Conservation (phyloP, 2,888 invertebrate species). For the Caenorhabditis afra region DNA sequence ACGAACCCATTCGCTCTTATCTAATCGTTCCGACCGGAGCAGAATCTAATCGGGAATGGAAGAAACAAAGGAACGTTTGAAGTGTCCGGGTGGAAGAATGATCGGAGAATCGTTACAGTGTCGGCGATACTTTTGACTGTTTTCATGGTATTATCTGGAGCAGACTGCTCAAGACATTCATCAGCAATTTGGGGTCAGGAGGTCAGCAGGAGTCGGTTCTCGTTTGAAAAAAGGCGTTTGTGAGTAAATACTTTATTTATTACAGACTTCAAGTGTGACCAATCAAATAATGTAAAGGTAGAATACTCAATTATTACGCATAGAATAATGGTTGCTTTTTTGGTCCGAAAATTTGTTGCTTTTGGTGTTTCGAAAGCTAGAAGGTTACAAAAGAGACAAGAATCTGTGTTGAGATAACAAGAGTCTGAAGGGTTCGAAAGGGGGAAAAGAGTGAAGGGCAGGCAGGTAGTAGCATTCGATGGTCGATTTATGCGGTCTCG, state of each 20-base stretch:
- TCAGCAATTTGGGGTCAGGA: too few species aligned
- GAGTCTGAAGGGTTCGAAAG: constrained; percentile 16
- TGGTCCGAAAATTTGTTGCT: constrained; percentile 8
- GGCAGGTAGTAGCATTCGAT: constrained; percentile 42
- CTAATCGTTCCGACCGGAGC: too few species aligned
- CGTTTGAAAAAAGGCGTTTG: neutral
- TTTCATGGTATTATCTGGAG: too few species aligned
- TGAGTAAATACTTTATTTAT: constrained; percentile 36
- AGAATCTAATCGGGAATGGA: too few species aligned
- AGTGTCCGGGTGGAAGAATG: too few species aligned
- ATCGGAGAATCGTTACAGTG: too few species aligned
- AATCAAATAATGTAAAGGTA: constrained; percentile 2
- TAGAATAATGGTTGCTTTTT: neutral
- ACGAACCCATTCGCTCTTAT: too few species aligned
- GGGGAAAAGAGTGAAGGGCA: constrained; percentile 9
- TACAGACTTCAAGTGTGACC: constrained; percentile 19
- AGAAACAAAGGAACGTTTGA: too few species aligned
- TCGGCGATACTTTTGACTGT: too few species aligned
- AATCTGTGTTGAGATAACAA: constrained; percentile 18
- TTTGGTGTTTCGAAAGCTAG: constrained; percentile 34
- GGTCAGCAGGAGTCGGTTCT: too few species aligned
- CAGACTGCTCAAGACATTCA: too few species aligned
- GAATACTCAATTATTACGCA: constrained; percentile 15
- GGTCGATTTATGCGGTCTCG: neutral
- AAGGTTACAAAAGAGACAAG: constrained; percentile 9